Conservation (phyloP, 2,888 invertebrate genomes). For the Tupiocoris notatus region DNA sequence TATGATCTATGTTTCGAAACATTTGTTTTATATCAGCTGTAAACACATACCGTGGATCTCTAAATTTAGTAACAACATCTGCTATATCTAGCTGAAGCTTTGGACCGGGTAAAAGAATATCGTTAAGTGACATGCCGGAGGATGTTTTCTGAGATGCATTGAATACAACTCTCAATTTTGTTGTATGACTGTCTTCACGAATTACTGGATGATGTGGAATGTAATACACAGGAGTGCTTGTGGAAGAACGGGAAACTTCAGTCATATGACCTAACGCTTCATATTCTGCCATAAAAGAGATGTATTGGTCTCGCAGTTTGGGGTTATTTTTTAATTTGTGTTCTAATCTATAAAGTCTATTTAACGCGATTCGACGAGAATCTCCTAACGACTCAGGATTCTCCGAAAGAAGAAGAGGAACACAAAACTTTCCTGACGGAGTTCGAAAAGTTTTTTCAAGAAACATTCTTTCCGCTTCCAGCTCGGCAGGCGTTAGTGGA, state of each 20-base stretch:
- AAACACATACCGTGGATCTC: neutral
- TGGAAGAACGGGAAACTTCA: neutral
- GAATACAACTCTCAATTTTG: conserved; percentile 11
- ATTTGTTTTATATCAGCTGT: conserved; percentile 14
- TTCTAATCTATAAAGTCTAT: neutral
- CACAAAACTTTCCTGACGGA: neutral
- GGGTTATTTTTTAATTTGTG: neutral
- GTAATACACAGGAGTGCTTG: neutral
- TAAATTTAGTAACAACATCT: neutral
- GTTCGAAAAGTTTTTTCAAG: neutral
- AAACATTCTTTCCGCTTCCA: neutral
- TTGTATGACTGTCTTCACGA: neutral
- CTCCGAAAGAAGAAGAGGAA: neutral
- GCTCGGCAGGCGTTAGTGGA: neutral
- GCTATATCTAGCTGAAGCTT: neutral
- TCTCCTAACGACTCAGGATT: neutral
- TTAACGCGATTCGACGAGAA: neutral
- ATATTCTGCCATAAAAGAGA: neutral
- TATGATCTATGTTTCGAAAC: conserved; percentile 2
- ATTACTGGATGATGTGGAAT: conserved; percentile 1
- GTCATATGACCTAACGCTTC: neutral
- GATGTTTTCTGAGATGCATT: conserved; percentile 6
- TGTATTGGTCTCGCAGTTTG: neutral
- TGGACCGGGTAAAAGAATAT: conserved; percentile 1
- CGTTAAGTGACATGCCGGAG: neutral